Evolutionary conservation across 2,797 vertebrate genomes (phyloP), one percentile per base, ranked within the genome.

Genomic region (Microctenopoma steveboyesi): DNA sequence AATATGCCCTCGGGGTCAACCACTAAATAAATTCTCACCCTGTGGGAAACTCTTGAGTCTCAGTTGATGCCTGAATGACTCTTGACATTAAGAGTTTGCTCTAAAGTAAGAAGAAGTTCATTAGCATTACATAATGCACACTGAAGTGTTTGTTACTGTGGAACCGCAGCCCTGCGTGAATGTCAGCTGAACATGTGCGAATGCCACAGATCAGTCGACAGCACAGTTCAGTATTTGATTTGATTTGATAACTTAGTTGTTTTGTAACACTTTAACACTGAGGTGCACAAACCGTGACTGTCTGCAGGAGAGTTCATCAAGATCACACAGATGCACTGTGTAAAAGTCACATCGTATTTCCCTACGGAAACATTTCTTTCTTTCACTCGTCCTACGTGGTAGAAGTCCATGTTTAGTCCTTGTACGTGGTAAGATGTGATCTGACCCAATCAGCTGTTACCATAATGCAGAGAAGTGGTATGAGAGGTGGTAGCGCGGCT

Each of bases 41-140:
- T 69, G 82, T 83, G 79, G 62, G 81, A 84, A 81, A 58, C 22
- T 16, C 54, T 16, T 0, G 5, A 47, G 64, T 55, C 48, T 51
- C 80, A 74, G 75, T 85, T 62, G 33, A 60, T 13, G 11, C 62
- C 64, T 73, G 64, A 83, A 53, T 72, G 68, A 72, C 49, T 85
- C 51, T 51, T 74, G 65, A 56, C 74, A 3, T 68, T 40, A 54
- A 67, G 7, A 30, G 52, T 37, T 73, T 15, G 42, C 47, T 54
- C 61, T 51, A 22, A 52, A 76, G 35, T 45, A 62, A 66, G 52
- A 63, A 55, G 40, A 42, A 58, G 57, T 50, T 76, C 55, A 61
- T 83, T 65, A 56, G 54, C 22, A 14, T 81, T 73, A 45, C 37
- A 69, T 70, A 71, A 84, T 18, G 46, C 47, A 37, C 56, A 51